These are phyloP conservation scores for Hypotaenidia okinawae DNA, from an alignment of 2,797 vertebrate species.

Conservation along the genomic window DNA sequence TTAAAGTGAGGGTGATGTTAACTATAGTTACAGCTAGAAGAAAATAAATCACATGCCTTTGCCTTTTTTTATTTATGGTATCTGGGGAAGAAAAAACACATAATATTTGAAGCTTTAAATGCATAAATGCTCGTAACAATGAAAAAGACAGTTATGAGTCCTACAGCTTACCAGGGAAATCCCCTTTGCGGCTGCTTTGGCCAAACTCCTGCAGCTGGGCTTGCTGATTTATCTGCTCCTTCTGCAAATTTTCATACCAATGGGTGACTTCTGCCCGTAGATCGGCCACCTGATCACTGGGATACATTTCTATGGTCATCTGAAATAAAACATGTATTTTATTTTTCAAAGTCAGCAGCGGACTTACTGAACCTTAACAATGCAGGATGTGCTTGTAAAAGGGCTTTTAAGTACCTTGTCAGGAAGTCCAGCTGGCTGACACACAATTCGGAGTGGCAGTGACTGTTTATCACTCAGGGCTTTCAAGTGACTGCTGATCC, in stretches of 20 bases:
- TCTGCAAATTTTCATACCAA: slow-evolving; percentile 99
- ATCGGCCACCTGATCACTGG: slow-evolving; percentile 97
- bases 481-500: slow-evolving; percentile 98
- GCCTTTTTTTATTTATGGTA: neutral
- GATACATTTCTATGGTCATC: slow-evolving; percentile 99
- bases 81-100: neutral
- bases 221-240: slow-evolving; percentile 98
- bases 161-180: slow-evolving; percentile 88
- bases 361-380: neutral
- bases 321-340: slow-evolving; percentile 71
- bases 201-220: slow-evolving; percentile 99
- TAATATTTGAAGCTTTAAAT: neutral
- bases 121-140: neutral
- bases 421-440: slow-evolving; percentile 95
- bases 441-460: slow-evolving; percentile 94
- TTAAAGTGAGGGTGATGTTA: neutral
- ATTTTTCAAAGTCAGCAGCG: neutral
- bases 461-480: slow-evolving; percentile 98
- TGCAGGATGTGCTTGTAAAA: neutral
- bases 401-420: slow-evolving; percentile 87
- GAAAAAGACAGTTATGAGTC: neutral
- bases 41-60: neutral
- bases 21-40: neutral
- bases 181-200: slow-evolving; percentile 91
- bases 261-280: slow-evolving; percentile 97